Base-by-base conservation (phyloP, 2,113 vertebrate species). In the Colinus virginianus region DNA sequence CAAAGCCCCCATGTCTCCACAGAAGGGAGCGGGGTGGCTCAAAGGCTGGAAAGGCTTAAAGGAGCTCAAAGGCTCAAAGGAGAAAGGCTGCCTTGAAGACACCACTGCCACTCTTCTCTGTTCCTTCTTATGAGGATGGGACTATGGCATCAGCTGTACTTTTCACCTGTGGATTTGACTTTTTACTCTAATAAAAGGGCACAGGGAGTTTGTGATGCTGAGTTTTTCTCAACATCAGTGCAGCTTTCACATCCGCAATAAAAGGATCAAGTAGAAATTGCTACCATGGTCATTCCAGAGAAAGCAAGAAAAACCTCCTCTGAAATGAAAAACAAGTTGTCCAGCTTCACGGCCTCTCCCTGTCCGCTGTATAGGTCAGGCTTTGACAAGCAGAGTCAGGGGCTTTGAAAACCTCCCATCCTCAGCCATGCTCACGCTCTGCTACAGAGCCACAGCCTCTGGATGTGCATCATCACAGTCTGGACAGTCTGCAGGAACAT, bases 1-100 rank as follows among this genome's bases (percentile, higher is more conserved):
- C 1, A 2, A 42, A 45, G 51, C 32, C 21, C 79, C 26, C 13
- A 1, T 0, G 1, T 59, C 64, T 43, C 40, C 25, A 23, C 38
- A 61, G 46, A 72, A 14, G 15, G 0, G 10, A 38, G 3, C 3
- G 6, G 59, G 1, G 3, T 14, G 49, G 23, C 49, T 77, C 45
- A 26, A 28, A 49, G 67, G 46, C 26, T 40, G 13, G 12, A 40
- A 40, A 40, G 40, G 40, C 40, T 40, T 12, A 12, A 40, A 40
- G 40, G 40, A 40, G 40, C 40, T 13, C 40, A 13, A 40, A 40
- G 40, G 40, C 40, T 40, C 40, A 13, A 40, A 40, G 40, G 45
- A 19, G 23, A 25, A 51, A 38, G 11, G 68, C 19, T 51, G 46
- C 46, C 26, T 38, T 2, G 12, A 9, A 25, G 68, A 48, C 48